A percentile compares a stretch with the other conserved stretches of the same genome.
Conservation (phyloP, 2,888 invertebrate genomes). For the Caenorhabditis sulstoni region DNA sequence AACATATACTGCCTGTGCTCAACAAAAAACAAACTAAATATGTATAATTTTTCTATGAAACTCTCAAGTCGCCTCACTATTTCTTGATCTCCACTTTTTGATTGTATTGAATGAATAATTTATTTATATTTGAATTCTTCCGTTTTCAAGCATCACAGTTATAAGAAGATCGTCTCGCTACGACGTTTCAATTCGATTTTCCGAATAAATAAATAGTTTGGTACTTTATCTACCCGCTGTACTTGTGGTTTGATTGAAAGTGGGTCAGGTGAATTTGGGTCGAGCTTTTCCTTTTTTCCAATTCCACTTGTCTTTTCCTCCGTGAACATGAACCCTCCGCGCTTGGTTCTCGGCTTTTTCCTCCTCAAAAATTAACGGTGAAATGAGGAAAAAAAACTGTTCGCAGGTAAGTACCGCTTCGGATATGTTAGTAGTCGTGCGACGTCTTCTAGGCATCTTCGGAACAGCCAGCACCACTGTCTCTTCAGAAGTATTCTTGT, state of each 20-base stretch:
- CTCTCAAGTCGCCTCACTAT: conserved; percentile 16
- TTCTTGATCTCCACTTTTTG: conserved; percentile 22
- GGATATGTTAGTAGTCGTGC: conserved; percentile 28
- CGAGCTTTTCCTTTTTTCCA: conserved; percentile 47
- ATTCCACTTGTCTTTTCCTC: conserved; percentile 58
- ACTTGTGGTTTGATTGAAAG: background rate
- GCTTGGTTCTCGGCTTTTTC: conserved; percentile 19
- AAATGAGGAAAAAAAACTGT: too few species aligned
- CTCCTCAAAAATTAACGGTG: conserved; percentile 4
- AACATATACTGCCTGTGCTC: conserved; percentile 14
- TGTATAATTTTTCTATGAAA: background rate
- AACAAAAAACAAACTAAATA: background rate
- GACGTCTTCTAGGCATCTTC: conserved; percentile 24
- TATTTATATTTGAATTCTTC: conserved; percentile 2
- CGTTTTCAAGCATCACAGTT: background rate
- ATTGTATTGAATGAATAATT: conserved; percentile 36
- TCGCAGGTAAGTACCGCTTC: conserved; percentile 19
- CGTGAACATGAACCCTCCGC: conserved; percentile 41
- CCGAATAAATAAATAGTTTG: too few species aligned
- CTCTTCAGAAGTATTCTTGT: conserved; percentile 7
- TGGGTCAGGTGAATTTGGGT: conserved; percentile 46
- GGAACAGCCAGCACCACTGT: conserved; percentile 16
- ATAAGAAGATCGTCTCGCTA: too few species aligned
- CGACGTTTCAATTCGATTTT: too few species aligned
- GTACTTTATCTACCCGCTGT: too few species aligned